Conservation (phyloP, 2,888 invertebrate genomes). For the Gymnocheta viridis region DNA sequence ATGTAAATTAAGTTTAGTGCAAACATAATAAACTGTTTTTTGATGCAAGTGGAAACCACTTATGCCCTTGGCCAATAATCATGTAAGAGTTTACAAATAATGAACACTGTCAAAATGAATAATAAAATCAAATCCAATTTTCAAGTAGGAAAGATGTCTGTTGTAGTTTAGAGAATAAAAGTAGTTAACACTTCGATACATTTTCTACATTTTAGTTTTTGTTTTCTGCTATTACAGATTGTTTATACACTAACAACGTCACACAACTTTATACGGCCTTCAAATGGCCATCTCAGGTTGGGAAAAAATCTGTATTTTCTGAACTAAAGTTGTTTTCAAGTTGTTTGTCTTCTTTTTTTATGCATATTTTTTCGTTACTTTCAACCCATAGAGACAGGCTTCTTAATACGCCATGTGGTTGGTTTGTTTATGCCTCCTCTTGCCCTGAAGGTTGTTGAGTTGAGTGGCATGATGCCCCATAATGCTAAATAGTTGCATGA, state of each 20-base stretch:
- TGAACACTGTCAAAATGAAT: constrained; percentile 64
- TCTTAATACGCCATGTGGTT: constrained; percentile 46
- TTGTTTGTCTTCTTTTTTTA: constrained; percentile 59
- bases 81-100: constrained; percentile 33
- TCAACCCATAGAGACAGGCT: constrained; percentile 34
- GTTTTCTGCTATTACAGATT: constrained; percentile 29
- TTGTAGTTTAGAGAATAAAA: constrained; percentile 57
- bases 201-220: constrained; percentile 56
- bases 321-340: constrained; percentile 39
- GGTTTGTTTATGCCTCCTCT: constrained; percentile 54
- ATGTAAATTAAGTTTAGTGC: no score
- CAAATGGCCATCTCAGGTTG: constrained; percentile 67
- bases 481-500: constrained; percentile 61
- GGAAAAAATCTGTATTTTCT: constrained; percentile 23
- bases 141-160: constrained; percentile 62
- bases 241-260: constrained; percentile 43
- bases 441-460: constrained; percentile 43
- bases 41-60: not conserved
- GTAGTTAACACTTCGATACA: constrained; percentile 68
- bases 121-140: constrained; percentile 67
- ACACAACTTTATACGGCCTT: constrained; percentile 64
- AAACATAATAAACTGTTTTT: not conserved
- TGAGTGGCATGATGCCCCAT: constrained; percentile 66
- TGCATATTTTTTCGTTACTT: not conserved
- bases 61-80: constrained; percentile 13